Conservation (phyloP, 2,797 vertebrate species). For the Gadopsis marmoratus region DNA sequence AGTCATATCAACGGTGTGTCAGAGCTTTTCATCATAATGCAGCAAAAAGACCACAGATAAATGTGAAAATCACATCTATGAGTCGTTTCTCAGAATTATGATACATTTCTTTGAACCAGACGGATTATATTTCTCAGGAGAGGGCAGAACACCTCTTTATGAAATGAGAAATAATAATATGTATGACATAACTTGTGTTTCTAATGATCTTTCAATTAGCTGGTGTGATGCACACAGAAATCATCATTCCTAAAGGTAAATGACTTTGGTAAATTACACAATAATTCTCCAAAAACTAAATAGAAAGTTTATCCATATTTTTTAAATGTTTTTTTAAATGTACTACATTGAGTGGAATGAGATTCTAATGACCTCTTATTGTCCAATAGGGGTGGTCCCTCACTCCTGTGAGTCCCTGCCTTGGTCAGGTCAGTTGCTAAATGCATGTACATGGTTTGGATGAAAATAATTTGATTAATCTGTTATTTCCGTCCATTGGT, state of each 20-base stretch:
- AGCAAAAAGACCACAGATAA: neutral
- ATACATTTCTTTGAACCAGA: neutral
- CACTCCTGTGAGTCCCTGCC: neutral
- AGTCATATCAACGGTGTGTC: neutral
- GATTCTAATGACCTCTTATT: constrained; percentile 11
- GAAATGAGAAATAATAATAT: neutral
- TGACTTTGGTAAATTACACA: neutral
- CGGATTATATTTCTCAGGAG: neutral
- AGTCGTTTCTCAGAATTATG: neutral
- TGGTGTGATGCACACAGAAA: constrained; percentile 19
- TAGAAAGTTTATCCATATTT: neutral
- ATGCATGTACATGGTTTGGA: neutral
- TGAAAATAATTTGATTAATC: neutral
- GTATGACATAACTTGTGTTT: neutral
- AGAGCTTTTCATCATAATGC: neutral
- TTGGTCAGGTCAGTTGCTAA: constrained; percentile 59
- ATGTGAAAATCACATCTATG: neutral
- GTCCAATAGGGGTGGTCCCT: constrained; percentile 18
- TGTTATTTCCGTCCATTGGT: constrained; percentile 10
- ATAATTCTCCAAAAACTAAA: neutral
- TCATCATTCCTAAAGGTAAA: constrained; percentile 41
- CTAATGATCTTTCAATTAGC: constrained; percentile 38
- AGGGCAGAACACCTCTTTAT: neutral
- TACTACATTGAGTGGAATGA: neutral
- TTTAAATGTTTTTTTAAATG: neutral